These are phyloP conservation scores for Psix sp. DNA, from an alignment of 1,140 invertebrate species.

Conservation along the genomic window DNA sequence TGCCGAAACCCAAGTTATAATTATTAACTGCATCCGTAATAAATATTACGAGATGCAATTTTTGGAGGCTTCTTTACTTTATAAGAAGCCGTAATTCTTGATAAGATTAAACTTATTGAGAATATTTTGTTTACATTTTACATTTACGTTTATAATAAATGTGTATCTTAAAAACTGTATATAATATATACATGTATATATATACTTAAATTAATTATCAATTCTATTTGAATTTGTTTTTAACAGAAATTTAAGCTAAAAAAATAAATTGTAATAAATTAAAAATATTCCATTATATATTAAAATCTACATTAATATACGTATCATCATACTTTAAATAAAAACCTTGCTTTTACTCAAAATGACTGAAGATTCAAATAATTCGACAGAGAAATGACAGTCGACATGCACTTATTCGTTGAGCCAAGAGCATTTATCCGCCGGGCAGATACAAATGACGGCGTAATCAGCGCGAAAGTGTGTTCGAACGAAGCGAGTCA, in stretches of 20 bases:
- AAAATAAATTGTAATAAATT: too few species aligned
- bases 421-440: constrained; percentile 49
- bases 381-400: not conserved
- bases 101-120: constrained; percentile 9
- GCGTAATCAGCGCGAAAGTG: constrained; percentile 68
- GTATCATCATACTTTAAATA: too few species aligned
- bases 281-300: too few species aligned
- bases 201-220: too few species aligned
- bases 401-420: constrained; percentile 26
- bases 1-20: constrained; percentile 80
- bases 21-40: constrained; percentile 77
- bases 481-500: constrained; percentile 61
- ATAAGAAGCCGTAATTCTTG: constrained; percentile 72
- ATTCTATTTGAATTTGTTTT: too few species aligned
- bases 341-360: not conserved
- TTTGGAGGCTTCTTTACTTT: constrained; percentile 82
- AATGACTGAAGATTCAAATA: not conserved
- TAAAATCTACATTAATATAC: too few species aligned
- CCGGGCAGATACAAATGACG: constrained; percentile 48
- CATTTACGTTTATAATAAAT: too few species aligned
- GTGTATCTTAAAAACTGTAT: too few species aligned
- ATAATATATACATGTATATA: too few species aligned
- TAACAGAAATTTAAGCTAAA: too few species aligned
- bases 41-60: constrained; percentile 81
- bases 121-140: too few species aligned